Conservation (phyloP, 2,797 vertebrate species). For the Rhabdophis nuchalis region DNA sequence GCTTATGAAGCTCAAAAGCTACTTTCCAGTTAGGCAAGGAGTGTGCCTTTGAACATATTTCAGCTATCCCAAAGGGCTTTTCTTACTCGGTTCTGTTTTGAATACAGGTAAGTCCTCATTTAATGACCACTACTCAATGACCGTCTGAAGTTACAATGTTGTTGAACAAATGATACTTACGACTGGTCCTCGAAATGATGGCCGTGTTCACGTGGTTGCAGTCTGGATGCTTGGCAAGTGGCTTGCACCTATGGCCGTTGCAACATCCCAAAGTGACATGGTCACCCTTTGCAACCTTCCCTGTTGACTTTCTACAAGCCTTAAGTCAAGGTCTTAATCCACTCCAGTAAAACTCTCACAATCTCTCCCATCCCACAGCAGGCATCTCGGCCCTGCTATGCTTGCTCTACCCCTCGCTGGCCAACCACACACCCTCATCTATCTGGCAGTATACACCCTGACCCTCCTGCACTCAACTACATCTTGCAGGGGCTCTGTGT, state of each 20-base stretch:
- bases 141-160: neutral
- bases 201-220: neutral
- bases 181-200: neutral
- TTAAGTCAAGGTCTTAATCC: neutral
- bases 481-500: neutral
- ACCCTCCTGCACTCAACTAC: neutral
- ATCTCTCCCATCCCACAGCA: neutral
- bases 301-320: neutral
- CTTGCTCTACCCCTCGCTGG: rapidly evolving
- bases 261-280: neutral
- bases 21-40: neutral
- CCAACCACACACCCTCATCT: neutral
- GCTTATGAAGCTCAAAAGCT: neutral
- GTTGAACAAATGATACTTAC: neutral
- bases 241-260: neutral
- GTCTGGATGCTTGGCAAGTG: neutral
- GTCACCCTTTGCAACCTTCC: neutral
- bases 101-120: neutral
- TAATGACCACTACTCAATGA: neutral
- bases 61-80: constrained; percentile 5
- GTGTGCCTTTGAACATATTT: neutral
- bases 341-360: neutral
- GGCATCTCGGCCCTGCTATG: neutral
- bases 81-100: neutral
- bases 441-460: neutral